phyloP scores from a whole-genome alignment of 1,140 invertebrate species.

The Drosophila subobscura region DNA sequence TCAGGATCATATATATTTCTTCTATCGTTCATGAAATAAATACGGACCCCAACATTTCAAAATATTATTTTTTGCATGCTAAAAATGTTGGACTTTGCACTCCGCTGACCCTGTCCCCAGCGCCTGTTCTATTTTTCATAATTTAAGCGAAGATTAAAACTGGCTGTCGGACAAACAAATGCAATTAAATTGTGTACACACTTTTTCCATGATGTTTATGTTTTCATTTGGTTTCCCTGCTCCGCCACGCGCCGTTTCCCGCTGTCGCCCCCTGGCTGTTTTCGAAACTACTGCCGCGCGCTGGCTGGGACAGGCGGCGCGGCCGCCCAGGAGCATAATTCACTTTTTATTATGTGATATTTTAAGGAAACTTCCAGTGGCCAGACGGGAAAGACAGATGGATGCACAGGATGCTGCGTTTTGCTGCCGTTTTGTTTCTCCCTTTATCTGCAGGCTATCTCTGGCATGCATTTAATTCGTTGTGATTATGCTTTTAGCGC shows the following conservation, averaged over 20 bases:
- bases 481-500: constrained; percentile 67
- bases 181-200: constrained; percentile 58
- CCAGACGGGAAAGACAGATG: too few species aligned
- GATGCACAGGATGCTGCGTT: too few species aligned
- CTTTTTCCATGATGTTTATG: constrained; percentile 38
- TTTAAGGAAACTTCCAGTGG: constrained; percentile 43
- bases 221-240: constrained; percentile 34
- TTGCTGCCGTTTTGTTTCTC: too few species aligned
- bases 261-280: constrained; percentile 2
- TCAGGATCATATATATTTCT: too few species aligned
- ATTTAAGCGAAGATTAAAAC: constrained; percentile 75
- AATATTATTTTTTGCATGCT: not conserved
- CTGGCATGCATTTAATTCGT: constrained; percentile 59
- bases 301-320: not conserved
- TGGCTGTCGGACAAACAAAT: constrained; percentile 67
- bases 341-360: constrained; percentile 80
- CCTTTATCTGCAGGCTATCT: too few species aligned
- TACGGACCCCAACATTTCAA: too few species aligned
- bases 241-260: not conserved
- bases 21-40: too few species aligned
- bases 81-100: too few species aligned
- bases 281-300: not conserved
- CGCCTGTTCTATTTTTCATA: constrained; percentile 62
- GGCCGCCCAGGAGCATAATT: constrained; percentile 63
- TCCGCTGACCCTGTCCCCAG: not conserved